Percentiles rank a stretch among this genome's conserved stretches.
Conservation (phyloP, 2,113 vertebrate genomes). For the Mormyrus lacerda region DNA sequence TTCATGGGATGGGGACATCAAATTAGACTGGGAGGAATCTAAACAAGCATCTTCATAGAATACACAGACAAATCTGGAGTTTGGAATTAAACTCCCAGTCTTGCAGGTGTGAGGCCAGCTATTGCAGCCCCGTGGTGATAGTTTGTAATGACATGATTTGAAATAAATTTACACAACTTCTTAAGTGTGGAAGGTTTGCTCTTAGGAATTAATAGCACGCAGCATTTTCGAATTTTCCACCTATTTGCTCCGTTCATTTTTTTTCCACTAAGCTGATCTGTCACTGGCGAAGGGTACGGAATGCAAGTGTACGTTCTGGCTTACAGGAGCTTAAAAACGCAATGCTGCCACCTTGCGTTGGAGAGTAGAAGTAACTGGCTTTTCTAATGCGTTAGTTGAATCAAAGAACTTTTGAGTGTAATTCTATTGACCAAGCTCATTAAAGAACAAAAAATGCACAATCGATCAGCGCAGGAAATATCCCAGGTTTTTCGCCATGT, state of each 20-base stretch:
- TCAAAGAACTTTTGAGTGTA: neutral
- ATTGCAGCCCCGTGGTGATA: neutral
- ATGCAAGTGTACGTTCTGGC: neutral
- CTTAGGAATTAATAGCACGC: neutral
- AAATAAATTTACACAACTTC: neutral
- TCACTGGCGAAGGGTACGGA: neutral
- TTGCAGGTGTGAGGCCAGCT: neutral
- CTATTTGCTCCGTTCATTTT: neutral
- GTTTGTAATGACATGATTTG: neutral
- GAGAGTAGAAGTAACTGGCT: neutral
- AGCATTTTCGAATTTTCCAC: neutral
- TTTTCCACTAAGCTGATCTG: neutral
- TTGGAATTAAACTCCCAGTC: neutral
- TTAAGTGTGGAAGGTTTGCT: neutral
- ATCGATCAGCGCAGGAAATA: neutral
- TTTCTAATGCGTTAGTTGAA: neutral
- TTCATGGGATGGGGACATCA: neutral
- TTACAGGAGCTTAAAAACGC: neutral
- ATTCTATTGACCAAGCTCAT: neutral
- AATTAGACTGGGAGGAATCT: neutral
- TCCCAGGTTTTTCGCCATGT: neutral
- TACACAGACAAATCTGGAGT: neutral
- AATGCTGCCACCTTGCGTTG: conserved; percentile 4
- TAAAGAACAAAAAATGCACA: neutral
- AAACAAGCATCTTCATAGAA: neutral